Percentiles rank a stretch among this genome's conserved stretches.
Evolutionary conservation across 2,888 invertebrate genomes (phyloP).

Genomic region (Augiades crinisus): DNA sequence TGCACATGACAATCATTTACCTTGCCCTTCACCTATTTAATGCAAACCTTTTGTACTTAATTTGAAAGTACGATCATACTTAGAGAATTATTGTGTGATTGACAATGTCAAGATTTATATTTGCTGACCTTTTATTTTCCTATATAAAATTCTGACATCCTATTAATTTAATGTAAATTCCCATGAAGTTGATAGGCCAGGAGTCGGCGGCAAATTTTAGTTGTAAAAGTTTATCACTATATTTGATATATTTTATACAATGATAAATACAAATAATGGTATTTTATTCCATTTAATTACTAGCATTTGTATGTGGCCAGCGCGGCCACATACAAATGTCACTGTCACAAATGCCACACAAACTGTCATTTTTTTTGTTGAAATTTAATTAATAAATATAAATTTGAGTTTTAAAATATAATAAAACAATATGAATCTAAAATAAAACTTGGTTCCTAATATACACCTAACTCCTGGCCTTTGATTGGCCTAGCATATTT

Average conservation of each 20-base stretch:
- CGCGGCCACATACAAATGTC: too few species aligned
- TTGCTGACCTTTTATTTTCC: background rate
- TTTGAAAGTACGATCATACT: background rate
- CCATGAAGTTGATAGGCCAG: background rate
- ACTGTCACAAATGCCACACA: too few species aligned
- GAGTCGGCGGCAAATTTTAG: background rate
- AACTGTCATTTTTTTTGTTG: too few species aligned
- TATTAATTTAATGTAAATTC: background rate
- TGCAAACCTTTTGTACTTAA: background rate
- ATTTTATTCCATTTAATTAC: too few species aligned
- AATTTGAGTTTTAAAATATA: too few species aligned
- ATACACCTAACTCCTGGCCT: background rate
- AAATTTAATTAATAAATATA: too few species aligned
- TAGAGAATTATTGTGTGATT: background rate
- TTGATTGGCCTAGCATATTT: too few species aligned
- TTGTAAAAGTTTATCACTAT: background rate
- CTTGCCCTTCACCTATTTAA: background rate
- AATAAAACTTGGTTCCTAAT: too few species aligned
- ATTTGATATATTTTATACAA: too few species aligned
- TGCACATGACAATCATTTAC: background rate
- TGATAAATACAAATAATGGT: too few species aligned
- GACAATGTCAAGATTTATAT: slow-evolving; percentile 1
- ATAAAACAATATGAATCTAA: too few species aligned
- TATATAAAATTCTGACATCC: background rate
- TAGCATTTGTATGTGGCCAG: too few species aligned